Conservation (phyloP, 2,888 invertebrate genomes). For the Bunonema sp. region DNA sequence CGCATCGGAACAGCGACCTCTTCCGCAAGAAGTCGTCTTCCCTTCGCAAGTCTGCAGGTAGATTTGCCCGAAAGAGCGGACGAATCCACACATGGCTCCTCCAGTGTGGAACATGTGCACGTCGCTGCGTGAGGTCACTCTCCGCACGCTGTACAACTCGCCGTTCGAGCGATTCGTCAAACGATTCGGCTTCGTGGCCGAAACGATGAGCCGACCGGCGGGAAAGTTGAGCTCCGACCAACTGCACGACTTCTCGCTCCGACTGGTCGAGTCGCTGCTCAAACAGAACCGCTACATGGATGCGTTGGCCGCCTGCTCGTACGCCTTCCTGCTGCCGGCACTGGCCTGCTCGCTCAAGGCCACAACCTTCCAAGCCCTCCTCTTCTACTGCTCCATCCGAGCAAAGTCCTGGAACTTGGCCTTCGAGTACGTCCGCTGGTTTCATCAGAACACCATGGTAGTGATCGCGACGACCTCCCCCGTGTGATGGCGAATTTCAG, state of each 20-base stretch:
- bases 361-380: conserved; percentile 25
- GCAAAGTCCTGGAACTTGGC: conserved; percentile 27
- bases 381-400: conserved; percentile 29
- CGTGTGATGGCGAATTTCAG: too few relatives aligned
- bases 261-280: conserved; percentile 24
- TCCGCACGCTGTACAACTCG: too few relatives aligned
- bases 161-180: too few relatives aligned
- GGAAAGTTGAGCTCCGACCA: conserved; percentile 3
- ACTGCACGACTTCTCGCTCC: conserved; percentile 36
- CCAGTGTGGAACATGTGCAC: too few relatives aligned
- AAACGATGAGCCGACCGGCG: conserved; percentile 2
- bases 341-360: conserved; percentile 13
- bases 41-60: too few relatives aligned
- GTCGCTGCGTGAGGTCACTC: too few relatives aligned
- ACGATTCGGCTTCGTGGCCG: background rate
- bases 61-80: too few relatives aligned
- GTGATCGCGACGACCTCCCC: too few relatives aligned
- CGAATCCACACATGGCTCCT: too few relatives aligned
- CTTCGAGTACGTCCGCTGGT: conserved; percentile 35
- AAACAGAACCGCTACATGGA: conserved; percentile 12
- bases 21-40: too few relatives aligned
- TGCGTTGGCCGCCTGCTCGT: conserved; percentile 31
- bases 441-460: conserved; percentile 7
- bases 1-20: conserved; percentile 10
- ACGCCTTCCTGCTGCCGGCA: conserved; percentile 30